phyloP scores from a whole-genome alignment of 2,797 vertebrate species.

The Echiichthys vipera region DNA sequence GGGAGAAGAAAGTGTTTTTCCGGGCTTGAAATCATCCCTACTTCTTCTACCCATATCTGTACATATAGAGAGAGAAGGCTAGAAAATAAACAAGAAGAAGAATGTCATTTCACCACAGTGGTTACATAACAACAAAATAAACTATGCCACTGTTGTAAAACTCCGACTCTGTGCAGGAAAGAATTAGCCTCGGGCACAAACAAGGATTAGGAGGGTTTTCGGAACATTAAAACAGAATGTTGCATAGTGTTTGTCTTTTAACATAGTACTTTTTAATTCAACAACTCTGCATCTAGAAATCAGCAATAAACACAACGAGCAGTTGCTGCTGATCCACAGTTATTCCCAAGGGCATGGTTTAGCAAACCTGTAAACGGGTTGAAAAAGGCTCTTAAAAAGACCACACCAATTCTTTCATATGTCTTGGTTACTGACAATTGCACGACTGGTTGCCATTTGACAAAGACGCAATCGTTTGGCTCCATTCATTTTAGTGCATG shows the following conservation, averaged over 20 bases:
- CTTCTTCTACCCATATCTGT: slow-evolving; percentile 5
- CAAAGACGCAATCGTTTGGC: not conserved
- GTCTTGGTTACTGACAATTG: not conserved
- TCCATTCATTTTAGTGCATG: not conserved
- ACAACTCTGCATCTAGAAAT: slow-evolving; percentile 26
- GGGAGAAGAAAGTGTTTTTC: slow-evolving; percentile 37
- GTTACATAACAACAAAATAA: slow-evolving; percentile 61
- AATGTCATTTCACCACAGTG: slow-evolving; percentile 62
- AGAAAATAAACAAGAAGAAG: slow-evolving; percentile 50
- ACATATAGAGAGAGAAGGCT: slow-evolving; percentile 9
- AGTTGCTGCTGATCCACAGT: slow-evolving; percentile 10
- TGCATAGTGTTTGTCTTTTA: slow-evolving; percentile 50
- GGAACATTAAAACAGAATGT: slow-evolving; percentile 57
- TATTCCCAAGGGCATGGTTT: slow-evolving; percentile 17
- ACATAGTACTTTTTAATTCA: slow-evolving; percentile 34
- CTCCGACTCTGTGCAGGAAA: slow-evolving; percentile 28
- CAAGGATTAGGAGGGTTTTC: slow-evolving; percentile 48
- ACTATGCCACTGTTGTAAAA: slow-evolving; percentile 50
- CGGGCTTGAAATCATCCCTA: slow-evolving; percentile 28
- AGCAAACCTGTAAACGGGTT: slow-evolving; percentile 34
- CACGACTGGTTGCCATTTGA: not conserved
- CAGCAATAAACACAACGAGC: slow-evolving; percentile 26
- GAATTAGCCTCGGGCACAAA: slow-evolving; percentile 68
- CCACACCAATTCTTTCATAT: not conserved
- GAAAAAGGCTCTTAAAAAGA: slow-evolving; percentile 6